Percentiles rank a stretch among this genome's conserved stretches.
phyloP scores from a whole-genome alignment of 2,113 vertebrate genomes.

The Myocastor coypus region DNA sequence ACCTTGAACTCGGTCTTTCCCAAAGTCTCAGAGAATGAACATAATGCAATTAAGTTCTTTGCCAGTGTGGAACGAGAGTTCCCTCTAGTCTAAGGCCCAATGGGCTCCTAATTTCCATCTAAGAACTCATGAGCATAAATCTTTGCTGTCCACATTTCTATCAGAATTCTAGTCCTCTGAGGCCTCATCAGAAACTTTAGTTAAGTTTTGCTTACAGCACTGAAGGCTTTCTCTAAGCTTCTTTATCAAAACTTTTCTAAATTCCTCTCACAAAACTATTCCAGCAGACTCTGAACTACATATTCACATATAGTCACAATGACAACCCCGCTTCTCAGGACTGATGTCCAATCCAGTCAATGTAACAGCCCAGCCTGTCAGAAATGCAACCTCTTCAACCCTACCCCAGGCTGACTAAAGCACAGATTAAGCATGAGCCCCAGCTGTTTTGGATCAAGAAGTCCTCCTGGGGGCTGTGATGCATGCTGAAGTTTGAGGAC shows the following conservation, averaged over 20 bases:
- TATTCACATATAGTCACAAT: neutral
- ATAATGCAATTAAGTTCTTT: neutral
- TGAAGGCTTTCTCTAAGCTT: neutral
- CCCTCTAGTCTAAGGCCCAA: neutral
- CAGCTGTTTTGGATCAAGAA: neutral
- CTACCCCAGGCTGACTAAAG: neutral
- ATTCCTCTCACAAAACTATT: neutral
- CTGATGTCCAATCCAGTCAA: neutral
- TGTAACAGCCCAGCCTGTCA: neutral
- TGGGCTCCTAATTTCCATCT: neutral
- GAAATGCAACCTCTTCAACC: neutral
- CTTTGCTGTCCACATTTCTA: neutral
- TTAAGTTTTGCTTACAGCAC: neutral
- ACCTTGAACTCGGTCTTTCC: neutral
- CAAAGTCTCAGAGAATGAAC: neutral
- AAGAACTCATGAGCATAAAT: neutral
- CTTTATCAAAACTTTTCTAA: neutral
- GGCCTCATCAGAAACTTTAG: neutral
- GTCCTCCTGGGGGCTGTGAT: neutral
- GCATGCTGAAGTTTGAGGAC: neutral
- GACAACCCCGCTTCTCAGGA: neutral
- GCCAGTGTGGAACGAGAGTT: neutral
- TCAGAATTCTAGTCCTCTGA: neutral
- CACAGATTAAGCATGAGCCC: neutral
- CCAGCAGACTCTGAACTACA: neutral